Evolutionary conservation across 2,888 invertebrate species (phyloP), one percentile per base, ranked within the genome.

Genomic region (Ectemnius lituratus): DNA sequence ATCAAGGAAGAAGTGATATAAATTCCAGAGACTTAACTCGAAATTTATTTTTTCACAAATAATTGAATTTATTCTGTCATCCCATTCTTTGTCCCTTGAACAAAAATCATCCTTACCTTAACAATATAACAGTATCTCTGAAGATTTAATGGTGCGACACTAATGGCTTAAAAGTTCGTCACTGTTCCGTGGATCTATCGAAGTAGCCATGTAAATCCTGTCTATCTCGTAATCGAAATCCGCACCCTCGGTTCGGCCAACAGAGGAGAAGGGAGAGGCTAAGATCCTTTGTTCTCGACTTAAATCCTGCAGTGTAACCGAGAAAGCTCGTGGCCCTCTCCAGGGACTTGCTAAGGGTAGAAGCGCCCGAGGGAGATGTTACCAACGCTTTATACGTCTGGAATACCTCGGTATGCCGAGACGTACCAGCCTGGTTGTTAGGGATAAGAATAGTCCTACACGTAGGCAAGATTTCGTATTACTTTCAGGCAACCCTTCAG

Each of bases 271-370:
- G 37, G 75, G 79, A 69, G 80, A 79, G 80, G 37, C 37, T 37
- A 37, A 37, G 37, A 37, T 83, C 78, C 83, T 85, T 85, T 85
- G 82, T 83, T 81, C 83, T 70, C 67, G 80, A 81, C 82, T 83
- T 82, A 82, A 86, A 81, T 82, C 81, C 78, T 83, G 71, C 73
- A 82, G 77, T 83, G 82, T 85, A 85, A 85, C 83, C 78, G 78
- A 81, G 85, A 81, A 75, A 75, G 71, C 67, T 67, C 70, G 46
- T 52, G 56, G 59, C 61, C 73, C 66, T 52, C 67, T 47, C 37
- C 6, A 37, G 37, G 66, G 57, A 23, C 46, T 83, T 69, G 71
- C 67, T 73, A 67, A 66, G 61, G 70, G 76, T 45, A 73, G 74
- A 60, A 64, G 60, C 37, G 68, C 68, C 46, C 72, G 16, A 47